Conservation (phyloP, 64 coral and sea anemone species). For the Stichodactyla mertensii region DNA sequence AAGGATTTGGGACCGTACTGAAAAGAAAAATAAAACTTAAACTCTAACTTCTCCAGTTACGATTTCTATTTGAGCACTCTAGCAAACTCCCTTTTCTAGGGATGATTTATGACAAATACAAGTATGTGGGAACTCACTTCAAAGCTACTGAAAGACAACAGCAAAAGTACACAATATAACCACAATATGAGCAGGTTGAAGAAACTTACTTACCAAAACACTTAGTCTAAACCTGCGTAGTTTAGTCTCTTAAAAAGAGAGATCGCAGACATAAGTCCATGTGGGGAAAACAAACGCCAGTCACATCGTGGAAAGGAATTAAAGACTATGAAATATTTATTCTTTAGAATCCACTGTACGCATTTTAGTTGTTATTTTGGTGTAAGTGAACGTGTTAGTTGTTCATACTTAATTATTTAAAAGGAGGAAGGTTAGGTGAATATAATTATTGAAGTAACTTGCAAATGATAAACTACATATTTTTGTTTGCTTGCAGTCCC, state of each 20-base stretch:
- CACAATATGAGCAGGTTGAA: not conserved
- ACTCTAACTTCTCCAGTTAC: too few species aligned
- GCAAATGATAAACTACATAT: not conserved
- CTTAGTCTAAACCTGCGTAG: not conserved
- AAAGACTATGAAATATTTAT: not conserved
- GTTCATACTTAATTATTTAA: conserved; percentile 2
- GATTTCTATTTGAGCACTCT: too few species aligned
- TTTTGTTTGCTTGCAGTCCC: not conserved
- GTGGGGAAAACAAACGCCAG: not conserved
- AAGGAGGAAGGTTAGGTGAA: not conserved
- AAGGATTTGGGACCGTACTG: too few species aligned
- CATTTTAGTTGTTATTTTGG: not conserved
- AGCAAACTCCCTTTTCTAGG: too few species aligned
- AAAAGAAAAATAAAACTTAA: too few species aligned
- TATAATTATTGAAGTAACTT: not conserved
- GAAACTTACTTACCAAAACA: not conserved
- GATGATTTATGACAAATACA: too few species aligned
- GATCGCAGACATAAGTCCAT: not conserved
- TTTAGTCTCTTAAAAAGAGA: not conserved
- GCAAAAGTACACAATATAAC: not conserved
- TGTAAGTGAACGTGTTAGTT: not conserved
- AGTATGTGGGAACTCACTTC: too few species aligned
- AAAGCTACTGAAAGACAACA: too few species aligned
- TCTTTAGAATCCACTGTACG: not conserved
- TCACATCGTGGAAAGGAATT: not conserved